Evolutionary conservation across 53 echinoderm and acorn worm species (phyloP).

Genomic region (Patiria pectinifera): DNA sequence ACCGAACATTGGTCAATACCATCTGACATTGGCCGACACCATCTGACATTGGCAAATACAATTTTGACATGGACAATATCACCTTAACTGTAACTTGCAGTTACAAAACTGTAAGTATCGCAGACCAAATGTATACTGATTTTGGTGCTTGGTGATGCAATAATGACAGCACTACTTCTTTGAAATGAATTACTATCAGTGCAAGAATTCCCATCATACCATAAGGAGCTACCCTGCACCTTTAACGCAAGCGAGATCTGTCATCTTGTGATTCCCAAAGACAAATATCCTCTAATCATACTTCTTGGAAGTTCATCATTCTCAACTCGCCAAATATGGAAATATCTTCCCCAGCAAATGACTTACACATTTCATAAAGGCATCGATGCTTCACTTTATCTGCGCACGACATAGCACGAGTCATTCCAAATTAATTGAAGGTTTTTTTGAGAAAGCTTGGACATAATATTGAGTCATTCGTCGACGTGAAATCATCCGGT

Average conservation of each 20-base stretch:
- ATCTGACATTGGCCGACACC: too few species aligned
- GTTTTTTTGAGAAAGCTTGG: not conserved
- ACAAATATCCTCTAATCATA: not conserved
- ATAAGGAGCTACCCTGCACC: not conserved
- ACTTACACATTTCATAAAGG: not conserved
- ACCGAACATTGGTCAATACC: too few species aligned
- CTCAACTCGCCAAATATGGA: conserved; percentile 3
- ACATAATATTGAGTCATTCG: not conserved
- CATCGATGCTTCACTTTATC: not conserved
- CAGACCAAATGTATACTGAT: not conserved
- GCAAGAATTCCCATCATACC: not conserved
- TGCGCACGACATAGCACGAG: not conserved
- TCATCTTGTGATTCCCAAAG: not conserved
- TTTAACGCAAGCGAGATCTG: not conserved
- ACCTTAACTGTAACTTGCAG: not conserved
- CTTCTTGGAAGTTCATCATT: not conserved
- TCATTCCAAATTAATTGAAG: not conserved
- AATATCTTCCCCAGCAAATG: not conserved
- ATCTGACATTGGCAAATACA: too few species aligned
- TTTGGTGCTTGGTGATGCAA: too few species aligned
- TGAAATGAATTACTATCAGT: too few species aligned
- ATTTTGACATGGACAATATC: not conserved
- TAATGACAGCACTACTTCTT: too few species aligned
- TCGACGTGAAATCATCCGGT: not conserved
- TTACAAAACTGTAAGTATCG: not conserved